These are phyloP conservation scores for Eurytoma californica DNA, from an alignment of 2,888 invertebrate genomes.

Conservation along the genomic window DNA sequence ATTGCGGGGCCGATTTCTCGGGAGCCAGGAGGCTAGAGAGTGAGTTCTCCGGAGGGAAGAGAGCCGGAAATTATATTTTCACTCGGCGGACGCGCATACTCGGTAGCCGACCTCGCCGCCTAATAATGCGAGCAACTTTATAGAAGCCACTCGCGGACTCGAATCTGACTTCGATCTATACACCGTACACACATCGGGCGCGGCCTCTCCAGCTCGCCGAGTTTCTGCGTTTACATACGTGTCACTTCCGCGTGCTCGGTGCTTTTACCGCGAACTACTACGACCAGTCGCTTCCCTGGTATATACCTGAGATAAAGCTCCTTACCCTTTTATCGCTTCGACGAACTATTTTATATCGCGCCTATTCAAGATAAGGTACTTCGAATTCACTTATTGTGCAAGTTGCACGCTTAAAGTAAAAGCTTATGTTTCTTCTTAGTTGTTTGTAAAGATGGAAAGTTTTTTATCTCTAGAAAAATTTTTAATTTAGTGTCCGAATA, in stretches of 20 bases:
- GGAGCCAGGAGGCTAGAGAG: constrained; percentile 48
- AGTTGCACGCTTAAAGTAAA: too few relatives aligned
- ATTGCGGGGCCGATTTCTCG: constrained; percentile 51
- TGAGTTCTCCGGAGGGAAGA: constrained; percentile 30
- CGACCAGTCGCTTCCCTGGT: constrained; percentile 15
- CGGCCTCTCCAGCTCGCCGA: neutral
- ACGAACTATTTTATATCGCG: too few relatives aligned
- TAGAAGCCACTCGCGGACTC: constrained; percentile 38
- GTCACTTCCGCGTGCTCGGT: neutral
- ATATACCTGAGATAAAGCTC: too few relatives aligned
- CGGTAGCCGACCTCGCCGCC: constrained; percentile 13
- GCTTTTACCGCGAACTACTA: constrained; percentile 6
- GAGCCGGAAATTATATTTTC: constrained; percentile 65
- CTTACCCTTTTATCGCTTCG: too few relatives aligned
- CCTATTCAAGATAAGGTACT: too few relatives aligned
- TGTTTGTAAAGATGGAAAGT: too few relatives aligned
- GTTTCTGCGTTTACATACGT: constrained; percentile 25
- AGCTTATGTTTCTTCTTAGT: too few relatives aligned
- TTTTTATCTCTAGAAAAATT: too few relatives aligned
- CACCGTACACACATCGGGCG: constrained; percentile 29
- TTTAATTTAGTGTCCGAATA: too few relatives aligned
- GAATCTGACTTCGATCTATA: constrained; percentile 26
- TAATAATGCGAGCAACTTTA: constrained; percentile 58
- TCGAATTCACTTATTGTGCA: too few relatives aligned
- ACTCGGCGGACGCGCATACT: constrained; percentile 48